phyloP scores from a whole-genome alignment of 2,888 invertebrate genomes.

The Plutella xylostella region DNA sequence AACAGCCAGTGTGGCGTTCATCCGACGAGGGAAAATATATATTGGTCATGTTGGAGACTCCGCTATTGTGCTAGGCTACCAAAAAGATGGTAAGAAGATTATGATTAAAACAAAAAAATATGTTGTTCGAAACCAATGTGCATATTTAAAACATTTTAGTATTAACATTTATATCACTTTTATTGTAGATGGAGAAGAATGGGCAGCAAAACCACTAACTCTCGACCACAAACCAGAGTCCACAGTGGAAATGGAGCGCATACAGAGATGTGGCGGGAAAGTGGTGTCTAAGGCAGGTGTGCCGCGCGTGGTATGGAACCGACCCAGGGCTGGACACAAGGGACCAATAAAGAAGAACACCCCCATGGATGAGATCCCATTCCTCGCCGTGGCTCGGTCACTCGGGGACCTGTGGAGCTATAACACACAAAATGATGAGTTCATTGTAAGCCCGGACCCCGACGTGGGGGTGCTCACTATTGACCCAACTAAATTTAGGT shows the following conservation, averaged over 20 bases:
- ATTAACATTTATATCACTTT: not conserved
- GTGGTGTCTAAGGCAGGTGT: constrained; percentile 82
- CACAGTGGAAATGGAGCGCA: constrained; percentile 83
- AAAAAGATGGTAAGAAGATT: constrained; percentile 75
- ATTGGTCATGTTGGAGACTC: constrained; percentile 99
- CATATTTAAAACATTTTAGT: not conserved
- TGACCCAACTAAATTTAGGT: constrained; percentile 79
- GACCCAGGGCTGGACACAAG: constrained; percentile 81
- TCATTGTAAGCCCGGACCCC: constrained; percentile 97
- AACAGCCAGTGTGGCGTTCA: constrained; percentile 96
- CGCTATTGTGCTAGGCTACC: constrained; percentile 89
- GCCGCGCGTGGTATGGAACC: constrained; percentile 96
- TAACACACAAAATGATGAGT: constrained; percentile 89
- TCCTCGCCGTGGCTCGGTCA: constrained; percentile 95
- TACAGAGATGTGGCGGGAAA: constrained; percentile 85
- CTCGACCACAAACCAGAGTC: constrained; percentile 97
- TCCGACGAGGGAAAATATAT: constrained; percentile 93
- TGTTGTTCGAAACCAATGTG: not conserved
- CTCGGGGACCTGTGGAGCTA: constrained; percentile 98
- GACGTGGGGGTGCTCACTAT: constrained; percentile 90
- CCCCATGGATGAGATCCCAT: constrained; percentile 93
- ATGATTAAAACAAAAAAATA: too few species aligned
- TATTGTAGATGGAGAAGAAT: constrained; percentile 71
- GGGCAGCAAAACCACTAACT: constrained; percentile 86
- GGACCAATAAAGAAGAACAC: constrained; percentile 93